phyloP scores from a whole-genome alignment of 2,797 vertebrate species.

The Chelmon rostratus region DNA sequence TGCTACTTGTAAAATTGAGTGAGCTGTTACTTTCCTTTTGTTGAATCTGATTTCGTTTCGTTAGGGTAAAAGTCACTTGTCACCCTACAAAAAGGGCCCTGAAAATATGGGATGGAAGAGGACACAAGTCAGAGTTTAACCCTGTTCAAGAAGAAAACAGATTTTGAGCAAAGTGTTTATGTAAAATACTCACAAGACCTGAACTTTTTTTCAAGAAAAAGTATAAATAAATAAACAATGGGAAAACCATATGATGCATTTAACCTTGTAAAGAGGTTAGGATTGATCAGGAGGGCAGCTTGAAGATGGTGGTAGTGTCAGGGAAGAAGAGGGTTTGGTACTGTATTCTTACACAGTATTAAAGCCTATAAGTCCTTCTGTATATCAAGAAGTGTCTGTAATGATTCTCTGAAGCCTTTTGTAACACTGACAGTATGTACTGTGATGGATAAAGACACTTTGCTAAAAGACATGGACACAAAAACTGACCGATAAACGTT shows the following conservation, averaged over 20 bases:
- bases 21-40: not conserved
- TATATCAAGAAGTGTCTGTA: not conserved
- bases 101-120: conserved; percentile 15
- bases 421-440: not conserved
- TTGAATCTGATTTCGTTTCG: not conserved
- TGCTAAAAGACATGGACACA: conserved; percentile 16
- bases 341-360: conserved; percentile 8
- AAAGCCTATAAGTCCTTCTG: conserved; percentile 12
- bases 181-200: conserved; percentile 48
- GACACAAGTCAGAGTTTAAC: conserved; percentile 7
- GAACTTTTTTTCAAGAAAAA: conserved; percentile 25
- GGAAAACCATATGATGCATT: conserved; percentile 40
- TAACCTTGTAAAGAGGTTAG: conserved; percentile 55
- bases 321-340: conserved; percentile 5
- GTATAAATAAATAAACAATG: conserved; percentile 70
- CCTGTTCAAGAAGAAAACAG: conserved; percentile 17
- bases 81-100: conserved; percentile 41
- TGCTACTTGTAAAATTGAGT: not conserved
- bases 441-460: conserved; percentile 10
- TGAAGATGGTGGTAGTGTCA: not conserved
- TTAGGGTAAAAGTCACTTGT: conserved; percentile 14
- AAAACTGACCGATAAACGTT: not conserved
- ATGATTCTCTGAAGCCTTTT: not conserved
- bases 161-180: conserved; percentile 3
- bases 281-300: conserved; percentile 10